Base-by-base conservation (phyloP, 2,888 invertebrate species). In the Drosophila heteroneura region DNA sequence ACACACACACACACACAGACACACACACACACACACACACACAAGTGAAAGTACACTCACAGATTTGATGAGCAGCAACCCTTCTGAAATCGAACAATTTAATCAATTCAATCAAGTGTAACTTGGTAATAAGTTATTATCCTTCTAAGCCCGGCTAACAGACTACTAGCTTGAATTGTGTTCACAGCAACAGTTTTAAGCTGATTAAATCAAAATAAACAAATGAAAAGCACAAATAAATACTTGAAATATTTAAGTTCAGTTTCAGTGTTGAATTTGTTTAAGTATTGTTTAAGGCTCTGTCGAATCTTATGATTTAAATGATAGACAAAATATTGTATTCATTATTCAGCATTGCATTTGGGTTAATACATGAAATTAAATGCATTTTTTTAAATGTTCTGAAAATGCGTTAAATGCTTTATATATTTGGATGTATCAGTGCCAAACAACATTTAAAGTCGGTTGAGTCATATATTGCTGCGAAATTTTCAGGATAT, bases 21-120 rank as follows among this genome's bases (percentile, higher is more conserved):
- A 32, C 53, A 33, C 10, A 14, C n/a, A 33, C 7, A 19, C 39
- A 28, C 22, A 57, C 28, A 57, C 39, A 16, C 41, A 33, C n/a
- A 44, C 19, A 57, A 35, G 58, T 64, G 47, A 62, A 54, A 62
- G 33, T 44, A 32, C 39, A 19, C 30, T n/a, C 10, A 57, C 19
- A 39, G 33, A 14, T 53, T 53, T 33, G 12, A 4, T 14, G 4
- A 12, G 37, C 54, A 44, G 41, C 44, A 44, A 7, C 19, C 1
- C 14, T 35, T 7, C 16, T 19, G 22, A 47, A 28, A 19, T 41
- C 5, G 10, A n/a, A n/a, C n/a, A 10, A 41, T n/a, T 41, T 41
- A n/a, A 41, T n/a, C n/a, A 10, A 22, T 47, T 44, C 0, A 47
- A 47, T 47, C 47, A 22, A 14, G 12, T 22, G 12, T 44, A 22